Base-by-base conservation (phyloP, 2,797 vertebrate species). In the Liparis tanakae region DNA sequence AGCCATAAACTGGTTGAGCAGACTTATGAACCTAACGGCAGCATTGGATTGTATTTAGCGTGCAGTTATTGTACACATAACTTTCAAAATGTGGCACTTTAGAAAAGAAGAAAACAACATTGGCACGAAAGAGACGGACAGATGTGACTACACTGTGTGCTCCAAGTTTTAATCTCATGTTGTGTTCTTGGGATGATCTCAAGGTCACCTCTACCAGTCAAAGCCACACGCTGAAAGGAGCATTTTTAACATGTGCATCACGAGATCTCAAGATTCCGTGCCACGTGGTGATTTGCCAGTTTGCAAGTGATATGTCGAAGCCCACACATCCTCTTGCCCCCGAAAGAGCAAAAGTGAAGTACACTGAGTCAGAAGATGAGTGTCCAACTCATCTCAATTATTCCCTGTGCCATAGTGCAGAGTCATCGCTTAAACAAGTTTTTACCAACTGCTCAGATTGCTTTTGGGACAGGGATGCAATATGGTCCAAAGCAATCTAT, bases 401-500 rank as follows among this genome's bases (percentile, higher is more conserved):
- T 90, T 90, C 86, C 88, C 87, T 72, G 56, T 77, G 67, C 83
- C 80, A 65, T 81, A 80, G 76, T 85, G 90, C 81, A 6, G 83
- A 91, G 84, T 93, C 87, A 90, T 93, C 87, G 84, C 91, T 93
- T 92, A 86, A 92, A 92, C 78, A 89, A 86, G 88, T 94, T 94
- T 44, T 93, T 90, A 90, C 86, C 80, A 72, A 85, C 84, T 83
- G 90, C 91, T 92, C 85, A 95, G 94, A 95, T 91, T 95, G 93
- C 94, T 94, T 92, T 69, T 90, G 94, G 93, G 93, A 91, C 91
- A 89, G 80, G 91, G 94, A 92, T 94, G 87, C 93, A 95, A 84
- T 94, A 91, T 83, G 93, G 94, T 94, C 89, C 93, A 94, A 87
- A 94, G 93, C 95, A 95, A 96, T 96, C 94, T 95, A 92, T 89